Conservation (phyloP, 2,888 invertebrate species). For the Trilocha varians region DNA sequence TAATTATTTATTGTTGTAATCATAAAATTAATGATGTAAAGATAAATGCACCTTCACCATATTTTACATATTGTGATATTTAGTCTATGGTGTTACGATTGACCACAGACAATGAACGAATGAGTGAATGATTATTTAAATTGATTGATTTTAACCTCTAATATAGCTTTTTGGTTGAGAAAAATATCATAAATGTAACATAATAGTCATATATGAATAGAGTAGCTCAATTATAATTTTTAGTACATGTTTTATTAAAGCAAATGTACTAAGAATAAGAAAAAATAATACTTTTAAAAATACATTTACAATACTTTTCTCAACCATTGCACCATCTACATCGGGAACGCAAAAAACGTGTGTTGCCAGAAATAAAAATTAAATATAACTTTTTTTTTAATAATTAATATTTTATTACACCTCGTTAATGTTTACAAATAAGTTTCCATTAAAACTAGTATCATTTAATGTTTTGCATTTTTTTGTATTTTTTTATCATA, state of each 20-base stretch:
- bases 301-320: too few species aligned
- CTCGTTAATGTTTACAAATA: constrained; percentile 53
- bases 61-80: constrained; percentile 5
- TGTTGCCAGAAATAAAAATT: constrained; percentile 29
- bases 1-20: neutral
- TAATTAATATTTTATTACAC: constrained; percentile 35
- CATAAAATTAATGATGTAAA: constrained; percentile 1
- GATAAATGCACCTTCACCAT: constrained; percentile 65
- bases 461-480: constrained; percentile 43
- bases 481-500: constrained; percentile 24
- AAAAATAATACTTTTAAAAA: too few species aligned
- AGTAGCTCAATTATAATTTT: too few species aligned
- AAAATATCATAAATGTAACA: too few species aligned
- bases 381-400: constrained; percentile 22
- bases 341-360: constrained; percentile 17
- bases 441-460: constrained; percentile 45
- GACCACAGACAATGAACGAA: constrained; percentile 15
- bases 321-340: too few species aligned
- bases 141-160: too few species aligned
- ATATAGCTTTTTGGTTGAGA: too few species aligned
- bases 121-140: neutral
- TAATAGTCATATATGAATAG: too few species aligned
- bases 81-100: neutral
- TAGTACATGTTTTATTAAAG: too few species aligned
- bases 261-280: too few species aligned